Conservation (phyloP, 2,797 vertebrate genomes). For the Tenualosa thibaudeaui region DNA sequence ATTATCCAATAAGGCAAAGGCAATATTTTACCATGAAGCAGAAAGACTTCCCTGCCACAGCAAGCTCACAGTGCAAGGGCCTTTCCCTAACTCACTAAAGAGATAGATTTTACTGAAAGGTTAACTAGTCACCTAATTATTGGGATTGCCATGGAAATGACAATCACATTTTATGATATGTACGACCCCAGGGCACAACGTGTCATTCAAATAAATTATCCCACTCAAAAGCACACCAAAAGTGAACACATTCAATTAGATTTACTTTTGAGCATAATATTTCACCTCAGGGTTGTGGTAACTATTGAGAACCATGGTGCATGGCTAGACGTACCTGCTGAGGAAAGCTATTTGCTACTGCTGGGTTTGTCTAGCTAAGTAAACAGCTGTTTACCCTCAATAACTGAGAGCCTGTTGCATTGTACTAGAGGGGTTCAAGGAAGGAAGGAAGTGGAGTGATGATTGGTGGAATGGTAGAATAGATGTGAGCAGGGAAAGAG, state of each 20-base stretch:
- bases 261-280: background rate
- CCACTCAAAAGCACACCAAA: background rate
- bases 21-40: constrained; percentile 8
- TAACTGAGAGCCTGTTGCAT: background rate
- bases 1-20: constrained; percentile 23
- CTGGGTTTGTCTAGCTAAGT: no score
- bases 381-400: background rate
- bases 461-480: background rate
- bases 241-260: background rate
- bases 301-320: no score
- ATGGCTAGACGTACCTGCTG: no score
- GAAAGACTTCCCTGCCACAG: background rate
- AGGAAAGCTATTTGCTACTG: no score
- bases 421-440: background rate
- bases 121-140: constrained; percentile 21
- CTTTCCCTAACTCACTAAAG: background rate
- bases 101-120: constrained; percentile 16
- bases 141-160: background rate
- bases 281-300: background rate
- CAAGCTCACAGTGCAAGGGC: background rate
- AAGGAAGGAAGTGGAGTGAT: background rate
- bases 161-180: constrained; percentile 5
- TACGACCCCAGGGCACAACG: background rate
- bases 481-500: background rate
- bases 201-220: background rate